These are phyloP conservation scores for Cheilosia variabilis DNA, from an alignment of 2,888 invertebrate genomes.

Conservation along the genomic window DNA sequence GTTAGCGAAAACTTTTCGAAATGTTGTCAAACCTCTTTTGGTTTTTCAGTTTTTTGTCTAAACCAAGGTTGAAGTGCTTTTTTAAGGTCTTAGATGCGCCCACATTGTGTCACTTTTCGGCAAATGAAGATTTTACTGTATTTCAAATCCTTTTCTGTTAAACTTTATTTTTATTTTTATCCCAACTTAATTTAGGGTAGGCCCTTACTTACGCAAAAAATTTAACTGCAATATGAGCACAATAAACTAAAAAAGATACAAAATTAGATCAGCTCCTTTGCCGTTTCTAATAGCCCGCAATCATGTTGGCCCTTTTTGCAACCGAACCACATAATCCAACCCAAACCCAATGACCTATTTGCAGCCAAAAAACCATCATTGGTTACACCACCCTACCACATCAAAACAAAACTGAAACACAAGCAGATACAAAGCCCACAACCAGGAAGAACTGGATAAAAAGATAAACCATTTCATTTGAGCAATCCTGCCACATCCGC, in stretches of 20 bases:
- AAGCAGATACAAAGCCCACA: slow-evolving; percentile 35
- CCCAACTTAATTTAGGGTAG: too few species aligned
- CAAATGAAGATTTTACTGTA: too few species aligned
- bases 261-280: not conserved
- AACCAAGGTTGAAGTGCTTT: too few species aligned
- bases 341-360: slow-evolving; percentile 51
- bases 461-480: slow-evolving; percentile 60
- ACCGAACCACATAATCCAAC: slow-evolving; percentile 32
- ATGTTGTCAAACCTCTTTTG: too few species aligned
- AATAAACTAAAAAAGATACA: too few species aligned
- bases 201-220: too few species aligned
- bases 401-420: slow-evolving; percentile 51
- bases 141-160: too few species aligned
- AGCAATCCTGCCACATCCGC: slow-evolving; percentile 57
- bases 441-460: slow-evolving; percentile 41
- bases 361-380: slow-evolving; percentile 19
- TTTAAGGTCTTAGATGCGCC: too few species aligned
- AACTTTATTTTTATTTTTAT: too few species aligned
- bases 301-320: not conserved
- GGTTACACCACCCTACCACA: slow-evolving; percentile 22
- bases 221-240: not conserved
- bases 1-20: too few species aligned
- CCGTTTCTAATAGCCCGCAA: not conserved
- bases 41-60: too few species aligned
- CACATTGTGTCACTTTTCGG: too few species aligned